These are phyloP conservation scores for Meta bourneti DNA, from an alignment of 2,888 invertebrate species.

Conservation along the genomic window DNA sequence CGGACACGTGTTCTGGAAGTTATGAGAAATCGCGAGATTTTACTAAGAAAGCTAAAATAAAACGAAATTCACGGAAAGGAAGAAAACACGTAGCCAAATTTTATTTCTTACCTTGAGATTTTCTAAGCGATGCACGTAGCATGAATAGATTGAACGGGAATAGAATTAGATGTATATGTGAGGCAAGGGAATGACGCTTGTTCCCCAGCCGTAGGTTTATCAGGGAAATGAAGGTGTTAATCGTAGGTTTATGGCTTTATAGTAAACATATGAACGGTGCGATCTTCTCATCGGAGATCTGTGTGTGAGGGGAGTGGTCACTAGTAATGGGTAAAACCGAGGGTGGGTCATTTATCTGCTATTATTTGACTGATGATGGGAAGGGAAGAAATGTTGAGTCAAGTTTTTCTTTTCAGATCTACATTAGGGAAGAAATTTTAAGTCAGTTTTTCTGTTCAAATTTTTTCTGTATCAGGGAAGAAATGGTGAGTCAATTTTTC, in stretches of 20 bases:
- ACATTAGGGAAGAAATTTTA: not conserved
- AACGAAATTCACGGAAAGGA: no score
- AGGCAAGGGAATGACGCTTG: not conserved
- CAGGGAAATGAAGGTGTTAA: not conserved
- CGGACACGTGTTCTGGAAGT: conserved; percentile 7
- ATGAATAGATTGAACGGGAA: not conserved
- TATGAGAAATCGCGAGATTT: conserved; percentile 1
- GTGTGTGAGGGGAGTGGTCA: not conserved
- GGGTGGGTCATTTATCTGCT: not conserved
- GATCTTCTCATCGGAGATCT: not conserved
- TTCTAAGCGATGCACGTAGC: not conserved
- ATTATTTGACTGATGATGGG: not conserved
- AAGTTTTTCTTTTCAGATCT: not conserved
- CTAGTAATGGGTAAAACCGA: not conserved
- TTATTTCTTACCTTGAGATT: no score
- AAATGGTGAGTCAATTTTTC: no score
- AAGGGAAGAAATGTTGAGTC: not conserved
- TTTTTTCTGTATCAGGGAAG: not conserved
- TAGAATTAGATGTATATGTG: not conserved
- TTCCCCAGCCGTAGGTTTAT: not conserved
- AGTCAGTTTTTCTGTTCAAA: no score
- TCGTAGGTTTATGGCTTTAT: not conserved
- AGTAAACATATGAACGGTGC: not conserved
- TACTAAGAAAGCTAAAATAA: not conserved
- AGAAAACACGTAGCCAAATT: no score